Percentiles rank a stretch among this genome's conserved stretches.
phyloP scores from a whole-genome alignment of 2,797 vertebrate genomes.

The Mionectes olivaceus region DNA sequence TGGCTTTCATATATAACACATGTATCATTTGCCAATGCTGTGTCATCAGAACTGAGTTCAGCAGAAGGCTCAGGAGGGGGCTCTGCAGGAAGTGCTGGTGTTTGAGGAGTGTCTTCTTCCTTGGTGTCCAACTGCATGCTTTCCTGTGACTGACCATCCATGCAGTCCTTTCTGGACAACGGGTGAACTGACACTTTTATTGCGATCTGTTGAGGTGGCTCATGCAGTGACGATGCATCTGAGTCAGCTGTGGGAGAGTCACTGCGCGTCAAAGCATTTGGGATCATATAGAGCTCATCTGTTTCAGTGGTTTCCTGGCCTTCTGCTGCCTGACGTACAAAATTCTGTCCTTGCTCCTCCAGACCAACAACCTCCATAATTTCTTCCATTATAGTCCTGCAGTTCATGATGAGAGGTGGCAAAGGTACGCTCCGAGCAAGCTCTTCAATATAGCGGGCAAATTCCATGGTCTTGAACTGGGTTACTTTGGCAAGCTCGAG shows the following conservation, averaged over 20 bases:
- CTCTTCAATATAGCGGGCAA: conserved; percentile 97
- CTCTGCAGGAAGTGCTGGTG: conserved; percentile 53
- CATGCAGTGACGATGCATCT: conserved; percentile 90
- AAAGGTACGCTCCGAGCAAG: conserved; percentile 95
- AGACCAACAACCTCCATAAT: conserved; percentile 96
- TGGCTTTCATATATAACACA: conserved; percentile 95
- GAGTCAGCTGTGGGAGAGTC: conserved; percentile 91
- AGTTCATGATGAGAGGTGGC: conserved; percentile 98
- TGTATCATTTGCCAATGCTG: conserved; percentile 63
- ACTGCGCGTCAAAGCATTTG: conserved; percentile 85
- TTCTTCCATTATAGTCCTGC: conserved; percentile 98
- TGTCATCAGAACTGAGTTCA: conserved; percentile 58
- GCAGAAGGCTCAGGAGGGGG: conserved; percentile 47
- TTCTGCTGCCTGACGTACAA: conserved; percentile 87
- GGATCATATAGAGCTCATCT: conserved; percentile 88
- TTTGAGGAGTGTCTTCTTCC: conserved; percentile 56
- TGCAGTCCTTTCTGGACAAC: conserved; percentile 75
- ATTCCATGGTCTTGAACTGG: conserved; percentile 99
- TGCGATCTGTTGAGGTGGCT: conserved; percentile 94
- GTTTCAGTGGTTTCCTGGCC: conserved; percentile 77
- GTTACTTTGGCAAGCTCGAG: conserved; percentile 98
- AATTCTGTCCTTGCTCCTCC: conserved; percentile 95
- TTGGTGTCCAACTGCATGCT: conserved; percentile 65
- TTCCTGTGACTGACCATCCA: conserved; percentile 77
- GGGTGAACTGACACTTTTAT: conserved; percentile 97